Conservation (phyloP, 2,888 invertebrate genomes). For the Noctuana brunneofusca region DNA sequence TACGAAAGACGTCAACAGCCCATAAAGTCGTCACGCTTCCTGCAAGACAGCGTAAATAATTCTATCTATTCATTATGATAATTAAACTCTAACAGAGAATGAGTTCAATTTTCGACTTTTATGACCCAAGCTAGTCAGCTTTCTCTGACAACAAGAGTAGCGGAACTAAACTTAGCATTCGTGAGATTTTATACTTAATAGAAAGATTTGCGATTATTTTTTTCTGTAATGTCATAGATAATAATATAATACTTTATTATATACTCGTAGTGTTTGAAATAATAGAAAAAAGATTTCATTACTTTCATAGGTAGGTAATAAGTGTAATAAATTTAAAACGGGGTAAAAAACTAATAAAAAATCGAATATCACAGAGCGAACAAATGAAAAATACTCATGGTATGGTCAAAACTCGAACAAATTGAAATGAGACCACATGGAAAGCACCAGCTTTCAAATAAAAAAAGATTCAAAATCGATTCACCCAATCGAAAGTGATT, state of each 20-base stretch:
- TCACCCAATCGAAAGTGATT: no score
- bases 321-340: no score
- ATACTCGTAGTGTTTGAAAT: no score
- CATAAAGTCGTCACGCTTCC: not conserved
- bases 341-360: no score
- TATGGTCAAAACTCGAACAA: no score
- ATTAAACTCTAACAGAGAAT: not conserved
- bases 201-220: not conserved
- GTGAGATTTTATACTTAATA: not conserved
- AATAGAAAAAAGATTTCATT: no score
- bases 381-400: no score
- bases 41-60: slow-evolving; percentile 50
- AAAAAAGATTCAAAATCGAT: no score
- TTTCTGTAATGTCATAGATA: not conserved
- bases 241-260: not conserved
- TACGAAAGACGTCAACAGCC: not conserved
- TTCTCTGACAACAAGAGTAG: not conserved
- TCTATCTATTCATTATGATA: slow-evolving; percentile 3
- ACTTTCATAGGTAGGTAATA: no score
- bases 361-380: no score
- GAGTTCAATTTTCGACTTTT: slow-evolving; percentile 2
- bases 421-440: no score
- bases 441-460: no score
- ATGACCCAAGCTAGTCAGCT: not conserved
- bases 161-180: slow-evolving; percentile 1